Base-by-base conservation (phyloP, 2,797 vertebrate genomes). In the Crenuchus spilurus region DNA sequence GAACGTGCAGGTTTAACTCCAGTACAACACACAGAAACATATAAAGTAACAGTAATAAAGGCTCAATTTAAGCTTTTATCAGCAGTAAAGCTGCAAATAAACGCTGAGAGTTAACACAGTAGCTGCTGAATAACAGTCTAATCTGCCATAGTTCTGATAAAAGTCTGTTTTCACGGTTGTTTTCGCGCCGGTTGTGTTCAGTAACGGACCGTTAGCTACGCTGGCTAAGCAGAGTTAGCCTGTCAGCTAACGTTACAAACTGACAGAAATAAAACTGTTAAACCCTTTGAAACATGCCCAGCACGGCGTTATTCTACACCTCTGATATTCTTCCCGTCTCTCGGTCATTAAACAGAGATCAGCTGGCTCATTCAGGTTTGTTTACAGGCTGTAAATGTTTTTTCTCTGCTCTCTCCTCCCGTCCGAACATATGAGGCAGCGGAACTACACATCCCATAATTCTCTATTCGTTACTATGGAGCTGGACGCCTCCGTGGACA, bases 391-490 rank as follows among this genome's bases (percentile, higher is more conserved):
- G 57, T 4, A 74, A 80, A 26, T 58, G 28, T 54, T 61, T 79
- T 14, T 10, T 24, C 57, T 54, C 44, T 85, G 85, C 85, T 93
- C 91, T 90, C 91, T 91, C 91, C 85, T 82, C 79, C 84, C n/a
- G n/a, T 79, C 81, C 52, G 48, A 28, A 52, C 22, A 3, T 28
- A 14, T 24, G 24, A 3, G 6, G 11, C 24, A n/a, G 13, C 24
- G 5, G 31, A 41, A 58, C 72, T 51, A 55, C 60, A 30, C 31
- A 14, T 62, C 46, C 61, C 44, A 66, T 35, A 42, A 63, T 28
- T 64, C 74, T 61, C n/a, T 13, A 54, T 10, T 51, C 18, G 80
- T 79, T 79, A 30, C 80, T 58, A 82, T 74, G 55, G 77, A 69
- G 68, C 16, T 11, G 31, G 80, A 79, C 66, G 72, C 70, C 48